Evolutionary conservation across 2,113 vertebrate species (phyloP), one percentile per base, ranked within the genome.

Genomic region (Cochlearius cochlearius): DNA sequence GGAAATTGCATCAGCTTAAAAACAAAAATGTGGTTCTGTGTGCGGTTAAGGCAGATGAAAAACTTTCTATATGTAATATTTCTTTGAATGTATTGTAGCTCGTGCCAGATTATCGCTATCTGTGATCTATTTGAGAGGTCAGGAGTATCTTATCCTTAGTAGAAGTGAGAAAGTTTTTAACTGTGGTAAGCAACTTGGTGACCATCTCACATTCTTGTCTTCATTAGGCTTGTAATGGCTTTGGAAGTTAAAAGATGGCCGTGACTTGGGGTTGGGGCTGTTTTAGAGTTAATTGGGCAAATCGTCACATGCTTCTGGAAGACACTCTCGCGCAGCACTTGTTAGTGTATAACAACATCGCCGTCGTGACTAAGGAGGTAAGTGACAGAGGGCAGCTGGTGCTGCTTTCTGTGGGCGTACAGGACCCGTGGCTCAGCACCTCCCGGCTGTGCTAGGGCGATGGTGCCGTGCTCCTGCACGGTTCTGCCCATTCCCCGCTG

Each of bases 351-450:
- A 43, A 9, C 9, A 49, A 20, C 7, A 2, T 8, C 68, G 26
- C 22, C 41, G 2, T 43, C 7, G 1, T 36, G 50, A 15, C 41
- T 14, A 36, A 34, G 55, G 45, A 34, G 5, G 0, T 8, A 27
- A 58, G 36, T 12, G 76, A n/a, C 32, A 58, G 56, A 41, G 32
- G 26, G 60, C 82, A 71, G 53, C 36, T 30, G 55, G 2, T 9
- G 20, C 4, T 7, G 3, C 21, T n/a, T 38, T 25, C 21, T 27
- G 39, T 5, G 73, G 27, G 11, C 38, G 15, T 30, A 5, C 22
- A 1, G 0, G 4, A 16, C 58, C 41, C 0, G 0, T 53, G 63
- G 55, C 3, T 5, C 45, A 1, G 19, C 36, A 34, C 56, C 16
- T 66, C 38, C 1, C 0, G 73, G 26, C 63, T 71, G 22, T 4